Evolutionary conservation across 1,140 invertebrate genomes (phyloP).

Genomic region (Argopecten irradians): DNA sequence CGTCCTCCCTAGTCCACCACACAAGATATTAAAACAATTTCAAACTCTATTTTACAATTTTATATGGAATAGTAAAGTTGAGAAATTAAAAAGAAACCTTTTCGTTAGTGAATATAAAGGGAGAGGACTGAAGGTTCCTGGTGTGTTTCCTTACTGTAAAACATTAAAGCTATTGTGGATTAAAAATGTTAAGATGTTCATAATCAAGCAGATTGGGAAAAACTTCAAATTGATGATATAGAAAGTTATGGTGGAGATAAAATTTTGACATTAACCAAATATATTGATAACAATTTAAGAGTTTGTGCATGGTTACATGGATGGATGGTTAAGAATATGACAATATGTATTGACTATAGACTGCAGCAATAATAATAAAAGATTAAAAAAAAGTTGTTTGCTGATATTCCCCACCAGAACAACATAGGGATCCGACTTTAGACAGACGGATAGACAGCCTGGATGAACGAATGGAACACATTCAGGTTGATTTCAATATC

Average conservation of each 20-base stretch:
- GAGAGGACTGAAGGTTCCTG: background rate
- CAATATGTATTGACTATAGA: too few species aligned
- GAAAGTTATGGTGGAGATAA: background rate
- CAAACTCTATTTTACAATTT: background rate
- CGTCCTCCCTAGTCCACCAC: background rate
- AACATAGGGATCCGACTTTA: too few species aligned
- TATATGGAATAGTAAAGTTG: background rate
- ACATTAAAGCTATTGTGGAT: background rate
- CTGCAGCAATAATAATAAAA: too few species aligned
- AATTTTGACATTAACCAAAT: background rate
- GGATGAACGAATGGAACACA: too few species aligned
- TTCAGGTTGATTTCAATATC: too few species aligned
- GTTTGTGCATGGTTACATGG: too few species aligned
- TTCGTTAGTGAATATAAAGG: background rate
- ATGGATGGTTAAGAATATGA: too few species aligned
- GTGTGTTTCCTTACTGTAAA: background rate
- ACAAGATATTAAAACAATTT: background rate
- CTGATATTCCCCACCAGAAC: too few species aligned
- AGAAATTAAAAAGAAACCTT: background rate
- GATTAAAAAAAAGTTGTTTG: too few species aligned
- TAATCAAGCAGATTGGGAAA: background rate
- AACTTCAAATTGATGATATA: background rate
- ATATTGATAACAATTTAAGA: too few species aligned
- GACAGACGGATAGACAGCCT: too few species aligned
- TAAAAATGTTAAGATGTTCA: background rate